Evolutionary conservation across 2,888 invertebrate genomes (phyloP), one percentile per base, ranked within the genome.

Genomic region (Eupithecia vulgata): DNA sequence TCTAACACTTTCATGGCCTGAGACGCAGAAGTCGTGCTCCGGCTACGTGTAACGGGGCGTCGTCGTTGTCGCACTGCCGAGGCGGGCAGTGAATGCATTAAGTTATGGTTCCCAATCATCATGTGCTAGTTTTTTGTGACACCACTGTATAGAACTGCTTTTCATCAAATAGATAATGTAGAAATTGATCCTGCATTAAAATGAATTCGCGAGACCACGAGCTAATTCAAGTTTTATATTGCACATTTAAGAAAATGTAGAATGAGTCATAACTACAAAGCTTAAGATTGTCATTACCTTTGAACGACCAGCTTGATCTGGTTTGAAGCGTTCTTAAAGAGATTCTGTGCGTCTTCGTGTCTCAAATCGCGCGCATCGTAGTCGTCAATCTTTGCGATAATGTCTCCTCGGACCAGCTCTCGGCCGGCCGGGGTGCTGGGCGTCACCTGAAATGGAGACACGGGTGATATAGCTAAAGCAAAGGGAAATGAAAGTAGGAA

Each of bases 331-430:
- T 97, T 97, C 90, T 96, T 96, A 90, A 98, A 98, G 79, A 98
- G 95, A 88, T 96, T 97, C 92, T 98, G 98, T 71, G 98, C 99
- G 93, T 98, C 98, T 88, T 98, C 97, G 87, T 99, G 99, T 84
- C 98, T 95, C 85, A 99, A 95, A 87, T 97, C 97, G 76, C 97
- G 95, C 66, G 97, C 96, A 93, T 98, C 98, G 92, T 97, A 97
- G 88, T 97, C 98, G 88, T 97, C 97, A 83, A 99, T 97, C 94
- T 98, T 97, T 81, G 97, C 96, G 85, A 99, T 97, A 85, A 98
- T 96, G 94, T 99, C 99, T 81, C 99, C 99, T 80, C 98, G 96
- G 81, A 97, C 96, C 80, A 99, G 95, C 84, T 97, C 97, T 70
- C 97, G 97, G 83, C 97, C 97, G n/a, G 97, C 96, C 2, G 98